Evolutionary conservation across 2,888 invertebrate species (phyloP), one percentile per base, ranked within the genome.

Genomic region (Drosophila helvetica): DNA sequence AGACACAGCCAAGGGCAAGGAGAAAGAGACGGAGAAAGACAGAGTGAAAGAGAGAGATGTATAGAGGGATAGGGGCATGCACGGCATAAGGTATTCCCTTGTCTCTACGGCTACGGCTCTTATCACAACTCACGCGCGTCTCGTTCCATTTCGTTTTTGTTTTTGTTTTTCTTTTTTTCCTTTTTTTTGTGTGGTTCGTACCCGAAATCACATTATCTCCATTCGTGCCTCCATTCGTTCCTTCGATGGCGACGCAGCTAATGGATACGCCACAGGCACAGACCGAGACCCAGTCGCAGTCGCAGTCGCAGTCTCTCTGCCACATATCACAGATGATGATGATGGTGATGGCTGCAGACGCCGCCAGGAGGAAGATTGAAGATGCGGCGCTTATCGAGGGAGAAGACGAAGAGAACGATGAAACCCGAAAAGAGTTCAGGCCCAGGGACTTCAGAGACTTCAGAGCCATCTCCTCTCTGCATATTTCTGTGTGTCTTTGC

Each of bases 321-420:
- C 56, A 70, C 72, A 86, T 88, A 88, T 86, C 86, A 86, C 79
- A 64, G 82, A 83, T 70, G 63, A 67, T 47, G 73, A 63, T 62
- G 72, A 70, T 70, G 70, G 55, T 27, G 51, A 42, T 38, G 62
- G 67, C 60, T 42, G 74, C 70, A 77, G 81, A 78, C 85, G 77
- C 80, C 79, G 63, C 76, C 63, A 61, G 69, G 72, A 80, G 70
- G 77, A 89, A 90, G 88, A 90, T 90, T 90, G 90, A 90, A 90
- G 89, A 90, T 89, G 89, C 86, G 83, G 81, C 83, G 80, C 90
- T 90, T 90, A 91, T 90, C 90, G 86, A 79, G 66, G 73, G 74
- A 78, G 65, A 78, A 68, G 76, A 57, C 30, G 73, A 70, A 73
- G 74, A 63, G 54, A 74, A 61, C 48, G 22, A 74, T 69, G 61